A percentile compares a stretch with the other conserved stretches of the same genome.
These are phyloP conservation scores for Plectropomus leopardus DNA, from an alignment of 2,113 vertebrate genomes.

Conservation along the genomic window DNA sequence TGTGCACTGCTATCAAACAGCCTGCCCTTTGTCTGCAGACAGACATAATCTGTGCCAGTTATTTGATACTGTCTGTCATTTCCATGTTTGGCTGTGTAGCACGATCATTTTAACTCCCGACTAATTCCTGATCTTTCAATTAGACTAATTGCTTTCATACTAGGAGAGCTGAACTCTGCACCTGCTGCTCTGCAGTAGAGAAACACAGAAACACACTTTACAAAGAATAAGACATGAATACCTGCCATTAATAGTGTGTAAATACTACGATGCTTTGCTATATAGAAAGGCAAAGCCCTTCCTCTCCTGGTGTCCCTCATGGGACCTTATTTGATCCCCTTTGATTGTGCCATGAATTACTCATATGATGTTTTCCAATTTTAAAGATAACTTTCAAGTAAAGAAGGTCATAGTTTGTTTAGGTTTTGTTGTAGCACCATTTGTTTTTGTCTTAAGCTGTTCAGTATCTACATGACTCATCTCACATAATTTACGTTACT, in stretches of 20 bases:
- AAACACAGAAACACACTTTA: slow-evolving; percentile 15
- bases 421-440: too few relatives aligned
- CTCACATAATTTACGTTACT: too few relatives aligned
- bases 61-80: slow-evolving; percentile 76
- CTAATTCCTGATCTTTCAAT: slow-evolving; percentile 80
- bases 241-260: slow-evolving; percentile 51
- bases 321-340: too few relatives aligned
- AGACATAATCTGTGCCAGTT: slow-evolving; percentile 63
- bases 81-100: slow-evolving; percentile 58
- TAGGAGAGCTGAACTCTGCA: slow-evolving; percentile 67
- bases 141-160: slow-evolving; percentile 81
- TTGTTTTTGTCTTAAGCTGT: too few relatives aligned
- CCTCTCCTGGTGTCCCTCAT: too few relatives aligned
- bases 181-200: slow-evolving; percentile 55
- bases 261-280: slow-evolving; percentile 45
- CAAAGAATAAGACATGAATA: slow-evolving; percentile 74
- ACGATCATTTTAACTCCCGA: slow-evolving; percentile 72
- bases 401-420: too few relatives aligned
- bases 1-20: slow-evolving; percentile 78
- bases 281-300: too few relatives aligned
- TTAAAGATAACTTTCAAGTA: too few relatives aligned
- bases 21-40: slow-evolving; percentile 76
- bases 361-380: too few relatives aligned
- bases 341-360: too few relatives aligned
- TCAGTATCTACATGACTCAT: too few relatives aligned